Evolutionary conservation across 1,140 invertebrate species (phyloP).

Genomic region (Colletes gigas): DNA sequence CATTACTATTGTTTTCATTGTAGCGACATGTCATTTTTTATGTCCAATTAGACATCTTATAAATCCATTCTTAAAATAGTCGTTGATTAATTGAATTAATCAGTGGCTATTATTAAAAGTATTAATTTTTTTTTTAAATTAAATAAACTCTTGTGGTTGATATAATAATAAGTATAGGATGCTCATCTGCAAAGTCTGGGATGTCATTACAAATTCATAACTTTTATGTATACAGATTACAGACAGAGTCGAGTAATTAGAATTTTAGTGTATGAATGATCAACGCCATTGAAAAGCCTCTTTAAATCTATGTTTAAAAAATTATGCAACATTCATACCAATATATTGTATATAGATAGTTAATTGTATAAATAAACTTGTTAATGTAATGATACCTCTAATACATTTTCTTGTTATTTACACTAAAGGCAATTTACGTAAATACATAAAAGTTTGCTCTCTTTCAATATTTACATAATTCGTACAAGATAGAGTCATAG

Average conservation of each 20-base stretch:
- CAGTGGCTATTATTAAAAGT: conserved; percentile 1
- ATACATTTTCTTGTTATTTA: conserved; percentile 53
- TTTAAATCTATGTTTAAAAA: conserved; percentile 53
- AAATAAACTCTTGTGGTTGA: conserved; percentile 10
- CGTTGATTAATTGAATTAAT: conserved; percentile 30
- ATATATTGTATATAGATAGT: conserved; percentile 67
- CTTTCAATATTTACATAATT: conserved; percentile 39
- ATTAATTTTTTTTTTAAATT: conserved; percentile 16
- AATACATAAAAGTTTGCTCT: conserved; percentile 42
- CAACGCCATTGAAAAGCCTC: conserved; percentile 32
- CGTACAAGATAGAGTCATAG: conserved; percentile 8
- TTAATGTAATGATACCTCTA: conserved; percentile 56
- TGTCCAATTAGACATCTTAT: conserved; percentile 22
- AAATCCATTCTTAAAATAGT: conserved; percentile 18
- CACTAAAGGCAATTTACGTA: conserved; percentile 42
- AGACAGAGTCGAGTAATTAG: conserved; percentile 36
- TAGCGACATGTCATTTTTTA: conserved; percentile 13
- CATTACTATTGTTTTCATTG: conserved; percentile 3
- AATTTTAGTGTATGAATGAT: conserved; percentile 35
- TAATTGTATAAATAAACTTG: conserved; percentile 67
- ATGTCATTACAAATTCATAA: conserved; percentile 48
- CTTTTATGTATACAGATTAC: conserved; percentile 39
- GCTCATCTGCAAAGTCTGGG: conserved; percentile 45
- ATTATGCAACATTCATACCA: conserved; percentile 55
- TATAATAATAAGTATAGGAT: conserved; percentile 47